Base-by-base conservation (phyloP, 2,888 invertebrate genomes). In the Melolontha melolontha region DNA sequence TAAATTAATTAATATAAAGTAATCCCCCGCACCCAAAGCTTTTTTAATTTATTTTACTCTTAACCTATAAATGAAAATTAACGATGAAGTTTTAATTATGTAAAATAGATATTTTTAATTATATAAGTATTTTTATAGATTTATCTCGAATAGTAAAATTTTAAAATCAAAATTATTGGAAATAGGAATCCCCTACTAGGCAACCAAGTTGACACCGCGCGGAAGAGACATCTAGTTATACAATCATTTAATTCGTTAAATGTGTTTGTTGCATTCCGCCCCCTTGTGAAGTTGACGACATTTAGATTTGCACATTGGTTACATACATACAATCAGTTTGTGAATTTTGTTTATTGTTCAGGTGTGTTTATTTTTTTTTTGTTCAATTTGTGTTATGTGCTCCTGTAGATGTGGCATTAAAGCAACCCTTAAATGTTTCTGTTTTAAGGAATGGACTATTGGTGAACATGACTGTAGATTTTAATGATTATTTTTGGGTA, bases 401-500 rank as follows among this genome's bases (percentile, higher is more conserved):
- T 39, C 44, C 42, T 17, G 50, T 29, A 51, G 67, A 50, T 67
- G 42, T 29, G 50, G 44, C 51, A 29, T 22, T 52, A 17, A 41
- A 39, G 16, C 62, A 51, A 39, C 47, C 42, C 16, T 52, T 63
- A 52, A 63, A 67, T 62, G 14, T 67, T 67, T 52, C 52, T 44
- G 64, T 64, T 55, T 52, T 41, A 64, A 64, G 66, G 66, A 47
- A 54, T 66, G 63, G 51, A 52, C 59, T 39, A 59, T 59, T 47
- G 27, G 34, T 73, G 76, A 82, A 74, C 75, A 84, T 84, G 84
- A 83, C 83, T 73, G 81, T 84, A 73, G 81, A 83, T 74, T 84
- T 84, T 76, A 84, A 82, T 71, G 82, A 83, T 77, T 83, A 83
- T 75, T 83, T 83, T 79, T 83, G 83, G 83, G 83, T 83, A 76